Percentiles rank a stretch among this genome's conserved stretches.
These are phyloP conservation scores for Erynnis tages DNA, from an alignment of 2,888 invertebrate species.

Conservation along the genomic window DNA sequence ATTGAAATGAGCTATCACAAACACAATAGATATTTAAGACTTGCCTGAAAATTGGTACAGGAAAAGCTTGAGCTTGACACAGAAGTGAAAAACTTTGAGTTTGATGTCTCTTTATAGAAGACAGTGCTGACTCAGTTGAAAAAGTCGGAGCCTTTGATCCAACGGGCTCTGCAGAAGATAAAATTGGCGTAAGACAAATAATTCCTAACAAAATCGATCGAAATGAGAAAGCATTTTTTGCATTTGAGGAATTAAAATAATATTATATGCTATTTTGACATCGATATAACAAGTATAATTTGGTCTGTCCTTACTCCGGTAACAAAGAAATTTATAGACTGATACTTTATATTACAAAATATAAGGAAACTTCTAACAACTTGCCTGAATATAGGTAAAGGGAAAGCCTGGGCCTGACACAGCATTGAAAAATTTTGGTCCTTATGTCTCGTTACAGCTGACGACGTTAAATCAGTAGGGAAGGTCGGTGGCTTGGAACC, in stretches of 20 bases:
- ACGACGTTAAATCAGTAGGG: slow-evolving; percentile 81
- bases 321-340: slow-evolving; percentile 6
- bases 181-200: slow-evolving; percentile 16
- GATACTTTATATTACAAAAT: slow-evolving; percentile 10
- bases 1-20: slow-evolving; percentile 36
- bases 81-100: slow-evolving; percentile 82
- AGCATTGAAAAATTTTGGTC: slow-evolving; percentile 83
- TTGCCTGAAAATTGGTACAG: slow-evolving; percentile 87
- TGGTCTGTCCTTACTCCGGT: background rate
- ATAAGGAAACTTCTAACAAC: too few species aligned
- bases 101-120: slow-evolving; percentile 81
- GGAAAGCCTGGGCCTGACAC: slow-evolving; percentile 87
- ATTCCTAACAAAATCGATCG: background rate
- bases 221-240: background rate
- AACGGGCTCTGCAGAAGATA: slow-evolving; percentile 82
- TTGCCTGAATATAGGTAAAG: slow-evolving; percentile 87
- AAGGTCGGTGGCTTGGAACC: slow-evolving; percentile 83
- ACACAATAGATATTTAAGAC: slow-evolving; percentile 40
- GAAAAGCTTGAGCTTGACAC: slow-evolving; percentile 88
- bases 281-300: background rate
- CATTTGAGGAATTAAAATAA: too few species aligned
- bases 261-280: too few species aligned
- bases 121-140: slow-evolving; percentile 84
- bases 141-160: slow-evolving; percentile 85
- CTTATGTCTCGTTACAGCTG: slow-evolving; percentile 80